Percentiles rank a stretch among this genome's conserved stretches.
Conservation (phyloP, 2,113 vertebrate genomes). For the Rhineura floridana region DNA sequence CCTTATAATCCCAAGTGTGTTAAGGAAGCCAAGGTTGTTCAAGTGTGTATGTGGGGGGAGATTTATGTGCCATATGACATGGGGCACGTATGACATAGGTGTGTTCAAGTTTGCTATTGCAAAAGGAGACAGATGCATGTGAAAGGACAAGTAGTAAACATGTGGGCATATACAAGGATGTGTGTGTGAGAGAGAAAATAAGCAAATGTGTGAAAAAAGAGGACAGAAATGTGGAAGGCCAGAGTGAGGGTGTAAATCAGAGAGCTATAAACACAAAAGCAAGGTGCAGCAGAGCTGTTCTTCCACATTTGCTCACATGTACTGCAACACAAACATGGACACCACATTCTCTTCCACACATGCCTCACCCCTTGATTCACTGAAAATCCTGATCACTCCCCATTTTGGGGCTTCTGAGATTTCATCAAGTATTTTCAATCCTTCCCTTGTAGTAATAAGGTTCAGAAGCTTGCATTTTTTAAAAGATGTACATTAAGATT, state of each 20-base stretch:
- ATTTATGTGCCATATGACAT: no score
- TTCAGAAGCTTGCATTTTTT: not conserved
- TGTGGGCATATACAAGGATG: not conserved
- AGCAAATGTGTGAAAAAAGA: slow-evolving; percentile 20
- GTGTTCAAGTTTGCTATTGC: not conserved
- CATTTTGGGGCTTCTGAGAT: not conserved
- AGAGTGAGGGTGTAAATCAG: not conserved
- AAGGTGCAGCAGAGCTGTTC: no score
- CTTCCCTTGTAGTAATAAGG: not conserved
- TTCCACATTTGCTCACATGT: not conserved
- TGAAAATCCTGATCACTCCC: not conserved
- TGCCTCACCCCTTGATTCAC: not conserved
- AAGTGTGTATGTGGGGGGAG: not conserved
- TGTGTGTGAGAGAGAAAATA: not conserved
- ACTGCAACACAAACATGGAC: not conserved
- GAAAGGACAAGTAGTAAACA: not conserved
- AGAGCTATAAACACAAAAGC: not conserved
- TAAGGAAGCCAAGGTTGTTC: not conserved
- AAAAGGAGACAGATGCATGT: not conserved
- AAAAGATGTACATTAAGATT: not conserved
- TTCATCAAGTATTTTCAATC: not conserved
- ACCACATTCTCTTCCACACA: not conserved
- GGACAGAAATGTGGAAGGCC: not conserved
- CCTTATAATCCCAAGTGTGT: not conserved
- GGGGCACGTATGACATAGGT: not conserved